phyloP scores from a whole-genome alignment of 2,113 vertebrate genomes.

The Etheostoma spectabile region DNA sequence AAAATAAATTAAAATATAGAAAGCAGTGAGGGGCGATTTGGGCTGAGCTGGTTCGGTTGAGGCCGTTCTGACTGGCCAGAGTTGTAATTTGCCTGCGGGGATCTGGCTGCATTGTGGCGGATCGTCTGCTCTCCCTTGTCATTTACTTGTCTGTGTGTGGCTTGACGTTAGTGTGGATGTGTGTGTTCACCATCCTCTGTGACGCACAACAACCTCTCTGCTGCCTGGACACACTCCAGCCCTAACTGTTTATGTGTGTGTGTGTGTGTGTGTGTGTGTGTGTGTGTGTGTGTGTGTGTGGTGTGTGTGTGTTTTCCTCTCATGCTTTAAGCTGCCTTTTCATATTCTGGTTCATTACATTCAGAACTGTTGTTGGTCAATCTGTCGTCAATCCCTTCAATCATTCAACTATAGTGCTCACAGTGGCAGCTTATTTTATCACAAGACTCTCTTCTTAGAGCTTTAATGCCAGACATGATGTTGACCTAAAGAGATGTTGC shows the following conservation, averaged over 20 bases:
- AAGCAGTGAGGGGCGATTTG: slow-evolving; percentile 16
- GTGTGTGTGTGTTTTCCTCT: too few relatives aligned
- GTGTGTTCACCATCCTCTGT: slow-evolving; percentile 57
- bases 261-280: slow-evolving; percentile 13
- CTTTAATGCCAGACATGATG: slow-evolving; percentile 24
- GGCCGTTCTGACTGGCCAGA: slow-evolving; percentile 43
- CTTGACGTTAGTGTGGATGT: slow-evolving; percentile 49
- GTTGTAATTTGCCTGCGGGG: slow-evolving; percentile 71
- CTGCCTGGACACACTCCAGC: slow-evolving; percentile 55
- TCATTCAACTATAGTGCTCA: neutral
- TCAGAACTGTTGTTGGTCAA: neutral
- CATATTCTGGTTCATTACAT: slow-evolving; percentile 28
- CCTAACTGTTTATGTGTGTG: slow-evolving; percentile 26
- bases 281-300: slow-evolving; percentile 14
- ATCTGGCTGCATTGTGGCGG: slow-evolving; percentile 61
- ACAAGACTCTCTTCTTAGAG: slow-evolving; percentile 12
- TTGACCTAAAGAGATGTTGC: slow-evolving; percentile 39
- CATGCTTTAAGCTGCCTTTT: slow-evolving; percentile 19
- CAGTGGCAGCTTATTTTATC: slow-evolving; percentile 8
- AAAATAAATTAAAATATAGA: slow-evolving; percentile 32
- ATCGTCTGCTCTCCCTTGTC: slow-evolving; percentile 72
- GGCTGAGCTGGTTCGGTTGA: slow-evolving; percentile 46
- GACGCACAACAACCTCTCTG: slow-evolving; percentile 60
- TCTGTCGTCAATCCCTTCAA: slow-evolving; percentile 37
- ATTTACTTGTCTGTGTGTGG: slow-evolving; percentile 79